Conservation (phyloP, 64 coral and sea anemone genomes). For the Anthopleura sola region DNA sequence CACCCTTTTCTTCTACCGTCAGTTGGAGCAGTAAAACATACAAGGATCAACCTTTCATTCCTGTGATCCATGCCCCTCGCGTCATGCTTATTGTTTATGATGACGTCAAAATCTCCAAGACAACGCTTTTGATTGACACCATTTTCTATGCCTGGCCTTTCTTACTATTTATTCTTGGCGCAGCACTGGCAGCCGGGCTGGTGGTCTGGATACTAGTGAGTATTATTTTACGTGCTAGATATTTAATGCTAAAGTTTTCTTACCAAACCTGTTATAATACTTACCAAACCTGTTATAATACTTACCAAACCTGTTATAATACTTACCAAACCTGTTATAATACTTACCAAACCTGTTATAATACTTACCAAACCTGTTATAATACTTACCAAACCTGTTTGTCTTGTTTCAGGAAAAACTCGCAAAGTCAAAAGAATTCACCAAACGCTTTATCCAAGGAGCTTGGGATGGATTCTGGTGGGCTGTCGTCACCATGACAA, state of each 20-base stretch:
- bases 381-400: not conserved
- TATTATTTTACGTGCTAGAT: no score
- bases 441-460: constrained; percentile 42
- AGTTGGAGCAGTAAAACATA: constrained; percentile 42
- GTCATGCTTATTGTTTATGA: constrained; percentile 46
- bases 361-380: no score
- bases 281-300: no score
- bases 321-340: no score
- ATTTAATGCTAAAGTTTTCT: no score
- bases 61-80: constrained; percentile 42
- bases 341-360: no score
- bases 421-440: constrained; percentile 55
- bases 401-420: constrained; percentile 47
- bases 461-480: constrained; percentile 94
- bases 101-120: constrained; percentile 21
- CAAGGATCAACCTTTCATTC: constrained; percentile 45
- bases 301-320: no score
- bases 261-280: no score
- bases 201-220: constrained; percentile 52
- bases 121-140: constrained; percentile 32
- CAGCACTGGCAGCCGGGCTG: constrained; percentile 39
- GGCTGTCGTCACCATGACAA: constrained; percentile 95
- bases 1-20: not conserved
- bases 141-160: constrained; percentile 65
- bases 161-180: constrained; percentile 52